Percentiles rank a stretch among this genome's conserved stretches.
These are phyloP conservation scores for Peromyscus leucopus DNA, from an alignment of 2,113 vertebrate species.

Conservation along the genomic window DNA sequence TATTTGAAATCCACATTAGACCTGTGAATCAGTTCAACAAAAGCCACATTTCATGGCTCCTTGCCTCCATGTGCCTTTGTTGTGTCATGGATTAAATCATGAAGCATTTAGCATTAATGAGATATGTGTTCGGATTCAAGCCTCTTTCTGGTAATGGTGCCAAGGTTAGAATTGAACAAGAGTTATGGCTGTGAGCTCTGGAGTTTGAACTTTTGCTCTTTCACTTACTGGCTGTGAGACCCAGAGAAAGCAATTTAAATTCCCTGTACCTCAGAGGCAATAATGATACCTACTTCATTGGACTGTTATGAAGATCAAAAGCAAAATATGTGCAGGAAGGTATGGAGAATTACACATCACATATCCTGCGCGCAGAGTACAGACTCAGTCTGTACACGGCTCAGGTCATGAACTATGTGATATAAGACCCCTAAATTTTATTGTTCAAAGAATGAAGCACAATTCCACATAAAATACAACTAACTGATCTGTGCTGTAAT, in stretches of 20 bases:
- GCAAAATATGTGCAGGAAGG: neutral
- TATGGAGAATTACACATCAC: neutral
- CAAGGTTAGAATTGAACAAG: slow-evolving; percentile 36
- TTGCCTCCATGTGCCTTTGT: slow-evolving; percentile 72
- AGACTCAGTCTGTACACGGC: neutral
- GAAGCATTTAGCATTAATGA: slow-evolving; percentile 64
- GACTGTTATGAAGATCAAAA: neutral
- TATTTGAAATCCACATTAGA: slow-evolving; percentile 79
- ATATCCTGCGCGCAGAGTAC: neutral
- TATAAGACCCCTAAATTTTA: neutral
- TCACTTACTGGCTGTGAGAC: slow-evolving; percentile 12
- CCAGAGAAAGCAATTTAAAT: neutral
- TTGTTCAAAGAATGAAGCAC: neutral
- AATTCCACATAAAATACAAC: neutral
- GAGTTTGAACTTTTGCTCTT: slow-evolving; percentile 33
- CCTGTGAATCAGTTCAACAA: slow-evolving; percentile 76
- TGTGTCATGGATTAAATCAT: slow-evolving; percentile 62
- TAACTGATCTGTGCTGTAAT: neutral
- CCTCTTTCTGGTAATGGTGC: slow-evolving; percentile 11
- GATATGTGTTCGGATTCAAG: slow-evolving; percentile 57
- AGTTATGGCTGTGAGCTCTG: slow-evolving; percentile 20
- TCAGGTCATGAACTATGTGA: neutral
- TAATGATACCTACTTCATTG: neutral
- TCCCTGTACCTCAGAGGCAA: neutral
- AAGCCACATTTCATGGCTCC: slow-evolving; percentile 76